phyloP scores from a whole-genome alignment of 2,888 invertebrate species.

The Trichopria drosophilae region DNA sequence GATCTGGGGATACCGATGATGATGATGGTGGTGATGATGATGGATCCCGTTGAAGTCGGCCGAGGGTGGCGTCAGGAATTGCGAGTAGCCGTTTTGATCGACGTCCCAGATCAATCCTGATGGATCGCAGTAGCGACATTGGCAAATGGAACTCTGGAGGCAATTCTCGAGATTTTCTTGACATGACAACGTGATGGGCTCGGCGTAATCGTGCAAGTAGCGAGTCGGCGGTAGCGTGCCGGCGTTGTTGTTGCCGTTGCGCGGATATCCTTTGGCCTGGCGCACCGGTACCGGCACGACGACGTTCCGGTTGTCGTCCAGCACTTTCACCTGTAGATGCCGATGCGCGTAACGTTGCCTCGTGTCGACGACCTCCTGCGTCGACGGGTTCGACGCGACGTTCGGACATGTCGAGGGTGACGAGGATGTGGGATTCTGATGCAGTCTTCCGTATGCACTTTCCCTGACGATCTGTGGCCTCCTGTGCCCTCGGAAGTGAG shows the following conservation, averaged over 20 bases:
- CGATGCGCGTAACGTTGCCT: slow-evolving; percentile 55
- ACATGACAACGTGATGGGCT: slow-evolving; percentile 35
- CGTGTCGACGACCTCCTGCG: slow-evolving; percentile 62
- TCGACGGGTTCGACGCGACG: slow-evolving; percentile 19
- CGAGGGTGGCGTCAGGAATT: slow-evolving; percentile 57
- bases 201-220: slow-evolving; percentile 37
- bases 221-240: slow-evolving; percentile 23
- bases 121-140: slow-evolving; percentile 77
- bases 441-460: slow-evolving; percentile 41
- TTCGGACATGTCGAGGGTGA: slow-evolving; percentile 1
- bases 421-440: slow-evolving; percentile 15
- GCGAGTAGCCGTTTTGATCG: slow-evolving; percentile 64
- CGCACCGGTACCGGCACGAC: slow-evolving; percentile 43
- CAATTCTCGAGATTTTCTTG: slow-evolving; percentile 44
- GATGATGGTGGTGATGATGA: slow-evolving; percentile 28
- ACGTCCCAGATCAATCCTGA: slow-evolving; percentile 76
- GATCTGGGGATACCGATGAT: slow-evolving; percentile 26
- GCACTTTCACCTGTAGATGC: slow-evolving; percentile 61
- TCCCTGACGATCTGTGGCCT: slow-evolving; percentile 46
- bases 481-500: slow-evolving; percentile 49
- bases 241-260: slow-evolving; percentile 32
- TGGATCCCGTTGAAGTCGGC: background rate
- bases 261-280: slow-evolving; percentile 32
- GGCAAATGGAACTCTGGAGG: slow-evolving; percentile 62
- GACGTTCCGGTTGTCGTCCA: slow-evolving; percentile 58